Evolutionary conservation across 2,888 invertebrate species (phyloP).

Genomic region (Cybosia mesomella): DNA sequence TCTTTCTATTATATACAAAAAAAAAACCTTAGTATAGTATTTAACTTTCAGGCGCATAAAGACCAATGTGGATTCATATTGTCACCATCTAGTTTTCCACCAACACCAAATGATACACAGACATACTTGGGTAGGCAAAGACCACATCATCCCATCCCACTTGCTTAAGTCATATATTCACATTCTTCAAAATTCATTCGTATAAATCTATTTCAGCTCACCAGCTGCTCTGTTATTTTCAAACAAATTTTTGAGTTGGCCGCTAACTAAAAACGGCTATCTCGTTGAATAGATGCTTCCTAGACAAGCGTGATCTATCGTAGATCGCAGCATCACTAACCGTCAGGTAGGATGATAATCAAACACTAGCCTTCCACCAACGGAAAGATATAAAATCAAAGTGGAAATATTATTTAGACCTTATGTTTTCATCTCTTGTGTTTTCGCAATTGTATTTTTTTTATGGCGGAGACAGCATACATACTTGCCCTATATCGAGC

Average conservation of each 20-base stretch:
- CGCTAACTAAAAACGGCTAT: neutral
- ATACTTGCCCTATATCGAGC: neutral
- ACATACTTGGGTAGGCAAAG: too few species aligned
- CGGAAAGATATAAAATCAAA: neutral
- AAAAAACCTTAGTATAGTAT: too few species aligned
- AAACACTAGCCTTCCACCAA: neutral
- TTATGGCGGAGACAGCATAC: neutral
- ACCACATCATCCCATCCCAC: too few species aligned
- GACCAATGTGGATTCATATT: too few species aligned
- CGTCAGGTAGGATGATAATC: neutral
- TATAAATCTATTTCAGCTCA: neutral
- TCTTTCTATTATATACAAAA: too few species aligned
- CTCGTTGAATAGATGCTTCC: neutral
- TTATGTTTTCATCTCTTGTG: neutral
- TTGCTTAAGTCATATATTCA: too few species aligned
- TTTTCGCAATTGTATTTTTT: neutral
- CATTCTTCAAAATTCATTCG: neutral
- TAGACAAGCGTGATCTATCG: neutral
- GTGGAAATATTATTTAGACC: neutral
- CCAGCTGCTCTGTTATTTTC: neutral
- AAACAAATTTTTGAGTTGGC: neutral
- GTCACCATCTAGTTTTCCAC: too few species aligned
- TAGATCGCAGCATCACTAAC: slow-evolving; percentile 1
- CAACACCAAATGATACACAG: too few species aligned
- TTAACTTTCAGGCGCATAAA: too few species aligned